These are phyloP conservation scores for Carterocephalus palaemon DNA, from an alignment of 2,888 invertebrate species.

Conservation along the genomic window DNA sequence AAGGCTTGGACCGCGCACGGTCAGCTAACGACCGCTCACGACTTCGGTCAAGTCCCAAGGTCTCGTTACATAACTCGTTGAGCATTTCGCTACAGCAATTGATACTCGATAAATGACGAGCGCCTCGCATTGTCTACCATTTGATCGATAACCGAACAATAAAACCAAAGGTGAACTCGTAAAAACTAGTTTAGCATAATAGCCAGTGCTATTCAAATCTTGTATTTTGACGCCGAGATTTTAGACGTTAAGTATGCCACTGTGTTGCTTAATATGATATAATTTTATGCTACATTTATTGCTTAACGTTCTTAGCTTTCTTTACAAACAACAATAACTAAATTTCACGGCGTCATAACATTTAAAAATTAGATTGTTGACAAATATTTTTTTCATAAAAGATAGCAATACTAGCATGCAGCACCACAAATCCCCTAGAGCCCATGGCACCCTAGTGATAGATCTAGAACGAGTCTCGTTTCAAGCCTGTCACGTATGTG, in stretches of 20 bases:
- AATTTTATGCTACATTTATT: no score
- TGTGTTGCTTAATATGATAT: neutral
- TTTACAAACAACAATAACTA: no score
- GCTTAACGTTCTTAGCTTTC: no score
- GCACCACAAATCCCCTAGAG: no score
- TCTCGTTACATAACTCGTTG: conserved; percentile 65
- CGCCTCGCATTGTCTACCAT: conserved; percentile 35
- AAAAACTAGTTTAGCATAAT: conserved; percentile 2
- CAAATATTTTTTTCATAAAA: no score
- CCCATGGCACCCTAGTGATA: no score
- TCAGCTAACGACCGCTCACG: conserved; percentile 53
- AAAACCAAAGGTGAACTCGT: conserved; percentile 14
- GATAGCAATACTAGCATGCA: no score
- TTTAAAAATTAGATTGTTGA: no score
- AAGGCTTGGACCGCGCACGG: conserved; percentile 48
- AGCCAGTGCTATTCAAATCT: conserved; percentile 5
- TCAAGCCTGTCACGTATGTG: no score
- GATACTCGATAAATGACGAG: conserved; percentile 41
- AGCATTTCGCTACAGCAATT: conserved; percentile 57
- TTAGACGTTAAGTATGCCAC: neutral
- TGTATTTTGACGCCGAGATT: conserved; percentile 1
- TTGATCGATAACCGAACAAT: conserved; percentile 38
- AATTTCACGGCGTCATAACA: no score
- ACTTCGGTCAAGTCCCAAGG: conserved; percentile 76
- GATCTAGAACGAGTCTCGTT: no score